phyloP scores from a whole-genome alignment of 2,797 vertebrate species.

The Dermochelys coriacea region DNA sequence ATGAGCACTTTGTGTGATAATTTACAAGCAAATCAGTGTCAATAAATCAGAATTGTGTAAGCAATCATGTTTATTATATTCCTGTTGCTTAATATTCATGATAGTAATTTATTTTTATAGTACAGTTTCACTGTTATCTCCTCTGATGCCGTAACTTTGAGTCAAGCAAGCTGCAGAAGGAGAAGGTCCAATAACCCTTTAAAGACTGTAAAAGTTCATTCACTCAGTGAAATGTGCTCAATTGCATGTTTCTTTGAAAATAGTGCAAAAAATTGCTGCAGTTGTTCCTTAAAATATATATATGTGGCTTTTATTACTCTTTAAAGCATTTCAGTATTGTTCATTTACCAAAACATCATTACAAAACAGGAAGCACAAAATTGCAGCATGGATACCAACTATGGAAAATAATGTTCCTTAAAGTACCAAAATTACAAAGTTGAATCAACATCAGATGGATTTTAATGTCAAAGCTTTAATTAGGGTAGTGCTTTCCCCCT shows the following conservation, averaged over 20 bases:
- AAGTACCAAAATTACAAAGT: neutral
- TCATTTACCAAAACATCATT: constrained; percentile 59
- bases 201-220: constrained; percentile 74
- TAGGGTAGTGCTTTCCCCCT: fast-evolving
- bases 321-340: constrained; percentile 50
- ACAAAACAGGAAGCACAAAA: constrained; percentile 26
- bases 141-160: constrained; percentile 77
- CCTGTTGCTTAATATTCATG: constrained; percentile 93
- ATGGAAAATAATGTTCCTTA: neutral
- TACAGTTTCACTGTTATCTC: constrained; percentile 84
- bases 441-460: neutral
- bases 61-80: constrained; percentile 91
- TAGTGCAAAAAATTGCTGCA: neutral
- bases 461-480: neutral
- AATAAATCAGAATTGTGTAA: constrained; percentile 98
- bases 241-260: neutral
- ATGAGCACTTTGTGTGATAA: constrained; percentile 87
- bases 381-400: neutral
- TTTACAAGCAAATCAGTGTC: constrained; percentile 91
- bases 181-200: constrained; percentile 83
- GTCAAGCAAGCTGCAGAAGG: constrained; percentile 76
- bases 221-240: constrained; percentile 36
- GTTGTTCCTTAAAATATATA: constrained; percentile 64
- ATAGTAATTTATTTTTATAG: constrained; percentile 92
- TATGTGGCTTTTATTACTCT: neutral